Conservation (phyloP, 1,140 invertebrate species). For the Cyclargus thomasi region DNA sequence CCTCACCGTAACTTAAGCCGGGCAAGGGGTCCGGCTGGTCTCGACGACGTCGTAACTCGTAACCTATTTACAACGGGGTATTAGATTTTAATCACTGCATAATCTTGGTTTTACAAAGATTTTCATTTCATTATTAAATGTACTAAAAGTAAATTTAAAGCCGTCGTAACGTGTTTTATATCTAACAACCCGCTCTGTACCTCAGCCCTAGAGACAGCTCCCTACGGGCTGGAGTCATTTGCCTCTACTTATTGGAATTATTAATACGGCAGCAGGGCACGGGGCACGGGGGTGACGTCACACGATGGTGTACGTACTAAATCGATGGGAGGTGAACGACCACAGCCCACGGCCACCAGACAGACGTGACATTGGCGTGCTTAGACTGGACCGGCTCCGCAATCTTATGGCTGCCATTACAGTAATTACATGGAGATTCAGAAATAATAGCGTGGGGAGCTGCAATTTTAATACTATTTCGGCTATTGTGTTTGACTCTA, state of each 20-base stretch:
- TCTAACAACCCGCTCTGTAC: neutral
- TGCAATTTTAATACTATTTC: neutral
- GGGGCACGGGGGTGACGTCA: neutral
- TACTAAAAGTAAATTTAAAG: no score
- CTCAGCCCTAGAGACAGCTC: no score
- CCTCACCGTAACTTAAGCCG: neutral
- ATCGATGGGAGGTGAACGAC: constrained; percentile 13
- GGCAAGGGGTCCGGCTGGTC: neutral
- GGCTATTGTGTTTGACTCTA: neutral
- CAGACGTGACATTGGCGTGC: neutral
- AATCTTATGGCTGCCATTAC: neutral
- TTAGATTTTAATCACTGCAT: no score
- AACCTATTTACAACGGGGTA: no score
- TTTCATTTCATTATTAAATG: no score
- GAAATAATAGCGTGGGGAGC: neutral
- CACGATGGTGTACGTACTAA: constrained; percentile 2
- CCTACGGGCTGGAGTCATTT: neutral
- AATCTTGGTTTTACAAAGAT: no score
- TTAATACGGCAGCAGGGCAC: neutral
- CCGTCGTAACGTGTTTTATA: no score
- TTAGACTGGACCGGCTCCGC: neutral
- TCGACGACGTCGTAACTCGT: no score
- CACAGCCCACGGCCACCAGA: neutral
- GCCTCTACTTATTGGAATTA: neutral
- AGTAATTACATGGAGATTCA: neutral